phyloP scores from a whole-genome alignment of 2,888 invertebrate genomes.

The Brachynemurus nebulosus region DNA sequence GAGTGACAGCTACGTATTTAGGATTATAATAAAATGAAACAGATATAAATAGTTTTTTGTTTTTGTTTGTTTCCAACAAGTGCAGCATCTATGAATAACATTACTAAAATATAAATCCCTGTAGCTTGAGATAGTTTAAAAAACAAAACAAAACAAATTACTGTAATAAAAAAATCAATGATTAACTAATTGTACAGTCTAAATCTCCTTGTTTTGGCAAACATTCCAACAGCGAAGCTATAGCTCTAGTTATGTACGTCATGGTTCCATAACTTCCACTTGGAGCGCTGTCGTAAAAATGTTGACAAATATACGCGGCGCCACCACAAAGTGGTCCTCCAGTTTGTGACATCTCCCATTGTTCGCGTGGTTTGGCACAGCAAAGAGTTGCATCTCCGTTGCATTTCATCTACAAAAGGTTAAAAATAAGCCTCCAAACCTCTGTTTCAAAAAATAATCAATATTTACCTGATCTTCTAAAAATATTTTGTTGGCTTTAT shows the following conservation, averaged over 20 bases:
- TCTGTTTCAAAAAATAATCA: slow-evolving; percentile 5
- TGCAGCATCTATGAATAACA: no score
- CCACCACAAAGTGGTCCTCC: slow-evolving; percentile 74
- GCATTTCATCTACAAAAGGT: slow-evolving; percentile 50
- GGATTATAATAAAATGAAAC: no score
- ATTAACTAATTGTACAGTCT: slow-evolving; percentile 63
- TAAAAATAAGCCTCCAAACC: not conserved
- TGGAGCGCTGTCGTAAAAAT: slow-evolving; percentile 96
- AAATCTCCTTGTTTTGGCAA: slow-evolving; percentile 64
- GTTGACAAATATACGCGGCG: slow-evolving; percentile 89
- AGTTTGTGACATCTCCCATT: slow-evolving; percentile 40
- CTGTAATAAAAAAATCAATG: slow-evolving; percentile 2
- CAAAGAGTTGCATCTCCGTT: slow-evolving; percentile 89
- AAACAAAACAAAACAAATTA: slow-evolving; percentile 2
- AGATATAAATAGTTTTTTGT: no score
- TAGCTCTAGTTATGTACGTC: slow-evolving; percentile 85
- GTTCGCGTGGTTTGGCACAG: slow-evolving; percentile 65
- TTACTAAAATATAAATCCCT: no score
- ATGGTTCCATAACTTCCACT: slow-evolving; percentile 96
- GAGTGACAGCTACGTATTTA: no score
- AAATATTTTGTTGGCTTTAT: slow-evolving; percentile 88
- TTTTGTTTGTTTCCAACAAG: no score
- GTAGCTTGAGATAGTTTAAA: no score
- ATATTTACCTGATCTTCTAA: slow-evolving; percentile 78
- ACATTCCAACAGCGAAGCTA: slow-evolving; percentile 58